Percentiles rank a stretch among this genome's conserved stretches.
Evolutionary conservation across 2,888 invertebrate genomes (phyloP).

Genomic region (Tortrix viridana): DNA sequence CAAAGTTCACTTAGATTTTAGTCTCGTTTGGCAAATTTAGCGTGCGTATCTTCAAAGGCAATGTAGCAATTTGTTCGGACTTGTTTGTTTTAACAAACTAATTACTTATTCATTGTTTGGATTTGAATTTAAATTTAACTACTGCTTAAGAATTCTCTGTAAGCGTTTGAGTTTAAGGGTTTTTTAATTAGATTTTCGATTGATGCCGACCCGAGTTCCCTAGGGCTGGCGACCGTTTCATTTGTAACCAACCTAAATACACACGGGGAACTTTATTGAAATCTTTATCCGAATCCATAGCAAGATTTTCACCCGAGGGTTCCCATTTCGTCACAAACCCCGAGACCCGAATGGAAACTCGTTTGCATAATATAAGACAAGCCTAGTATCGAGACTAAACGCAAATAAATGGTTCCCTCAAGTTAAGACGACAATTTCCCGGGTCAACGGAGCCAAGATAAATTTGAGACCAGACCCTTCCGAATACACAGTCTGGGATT

Average conservation of each 20-base stretch:
- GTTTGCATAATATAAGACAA: slow-evolving; percentile 75
- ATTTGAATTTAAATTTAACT: neutral
- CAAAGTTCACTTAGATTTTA: slow-evolving; percentile 9
- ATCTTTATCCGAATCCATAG: slow-evolving; percentile 55
- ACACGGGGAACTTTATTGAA: slow-evolving; percentile 54
- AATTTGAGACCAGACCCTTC: slow-evolving; percentile 65
- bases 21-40: slow-evolving; percentile 2
- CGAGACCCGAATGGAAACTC: slow-evolving; percentile 62
- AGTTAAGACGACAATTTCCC: slow-evolving; percentile 76
- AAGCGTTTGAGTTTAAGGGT: neutral
- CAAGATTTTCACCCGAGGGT: slow-evolving; percentile 52
- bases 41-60: slow-evolving; percentile 10
- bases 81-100: slow-evolving; percentile 10
- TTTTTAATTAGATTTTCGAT: slow-evolving; percentile 4
- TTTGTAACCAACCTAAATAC: slow-evolving; percentile 39
- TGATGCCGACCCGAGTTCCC: slow-evolving; percentile 1
- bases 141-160: neutral
- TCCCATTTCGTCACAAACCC: slow-evolving; percentile 56
- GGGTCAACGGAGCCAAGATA: slow-evolving; percentile 71
- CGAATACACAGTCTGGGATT: slow-evolving; percentile 63
- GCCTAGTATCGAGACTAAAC: slow-evolving; percentile 69
- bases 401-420: slow-evolving; percentile 74
- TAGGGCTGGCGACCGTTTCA: slow-evolving; percentile 10
- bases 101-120: slow-evolving; percentile 15
- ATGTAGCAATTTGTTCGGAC: slow-evolving; percentile 1